Base-by-base conservation (phyloP, 2,888 invertebrate species). In the Agrochola litura region DNA sequence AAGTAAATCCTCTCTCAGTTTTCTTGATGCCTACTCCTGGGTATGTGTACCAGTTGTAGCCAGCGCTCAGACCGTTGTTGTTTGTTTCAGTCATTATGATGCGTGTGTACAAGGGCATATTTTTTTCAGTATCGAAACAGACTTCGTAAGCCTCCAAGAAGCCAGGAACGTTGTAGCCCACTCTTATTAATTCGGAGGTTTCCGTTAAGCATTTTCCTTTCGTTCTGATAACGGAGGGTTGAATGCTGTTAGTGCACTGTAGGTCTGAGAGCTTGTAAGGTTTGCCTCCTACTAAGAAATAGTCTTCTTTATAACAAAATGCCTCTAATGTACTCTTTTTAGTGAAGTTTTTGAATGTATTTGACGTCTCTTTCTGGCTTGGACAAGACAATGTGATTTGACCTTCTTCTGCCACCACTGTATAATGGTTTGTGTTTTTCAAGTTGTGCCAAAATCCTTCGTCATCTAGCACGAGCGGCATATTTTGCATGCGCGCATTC, bases 111-210 rank as follows among this genome's bases (percentile, higher is more conserved):
- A 80, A 19, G 22, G 90, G 91, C 69, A 87, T 76, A 65, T 76
- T 77, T 10, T 76, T 71, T n/a, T 64, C 64, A 22, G 67, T 74
- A 37, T 87, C 89, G 8, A 76, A 84, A 80, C 90, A 91, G 9
- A 86, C 82, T 75, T 82, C 77, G 54, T 91, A 88, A 19, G 85
- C 66, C 60, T 86, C 82, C 49, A 90, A 77, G 52, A 89, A 85
- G 10, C 43, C 54, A 3, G 76, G 43, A 0, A 82, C 69, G 4
- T 89, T 74, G 25, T 82, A 90, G 10, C 90, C 90, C 0, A 90
- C 88, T 19, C 80, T 68, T 30, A 90, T 74, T 37, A 87, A 61
- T 78, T 90, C 85, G 6, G 88, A 84, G 3, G 73, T 81, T 22
- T 80, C 82, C 3, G 82, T 67, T 22, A 60, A 73, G 56, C 90